Conservation (phyloP, 2,797 vertebrate species). For the Artibeus lituratus region DNA sequence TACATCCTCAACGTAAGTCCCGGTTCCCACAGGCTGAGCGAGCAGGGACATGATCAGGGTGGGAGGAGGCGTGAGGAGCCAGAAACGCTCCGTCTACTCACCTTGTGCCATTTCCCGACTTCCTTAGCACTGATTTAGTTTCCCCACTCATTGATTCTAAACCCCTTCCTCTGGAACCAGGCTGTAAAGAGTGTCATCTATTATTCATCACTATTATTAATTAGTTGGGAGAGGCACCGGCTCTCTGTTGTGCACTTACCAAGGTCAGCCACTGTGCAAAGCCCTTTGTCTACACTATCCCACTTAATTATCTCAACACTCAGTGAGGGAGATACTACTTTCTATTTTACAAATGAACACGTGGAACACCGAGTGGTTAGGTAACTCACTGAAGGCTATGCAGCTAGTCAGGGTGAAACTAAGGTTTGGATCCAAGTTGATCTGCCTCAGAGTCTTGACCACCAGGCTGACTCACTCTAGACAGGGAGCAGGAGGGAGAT, state of each 20-base stretch:
- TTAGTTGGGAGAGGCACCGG: background rate
- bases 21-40: background rate
- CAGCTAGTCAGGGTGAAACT: background rate
- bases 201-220: background rate
- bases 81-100: background rate
- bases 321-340: background rate
- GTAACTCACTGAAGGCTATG: background rate
- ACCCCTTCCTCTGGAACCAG: background rate
- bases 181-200: background rate
- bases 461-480: background rate
- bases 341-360: background rate
- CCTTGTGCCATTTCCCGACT: background rate
- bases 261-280: background rate
- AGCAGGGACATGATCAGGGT: fast-evolving
- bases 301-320: background rate
- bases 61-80: background rate
- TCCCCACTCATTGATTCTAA: background rate
- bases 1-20: constrained; percentile 78
- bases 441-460: background rate
- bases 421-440: background rate
- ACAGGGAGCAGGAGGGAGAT: background rate
- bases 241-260: background rate
- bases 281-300: background rate
- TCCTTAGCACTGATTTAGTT: background rate
- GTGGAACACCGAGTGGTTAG: background rate